Evolutionary conservation across 2,888 invertebrate genomes (phyloP).

Genomic region (Nemotelus pantherinus): DNA sequence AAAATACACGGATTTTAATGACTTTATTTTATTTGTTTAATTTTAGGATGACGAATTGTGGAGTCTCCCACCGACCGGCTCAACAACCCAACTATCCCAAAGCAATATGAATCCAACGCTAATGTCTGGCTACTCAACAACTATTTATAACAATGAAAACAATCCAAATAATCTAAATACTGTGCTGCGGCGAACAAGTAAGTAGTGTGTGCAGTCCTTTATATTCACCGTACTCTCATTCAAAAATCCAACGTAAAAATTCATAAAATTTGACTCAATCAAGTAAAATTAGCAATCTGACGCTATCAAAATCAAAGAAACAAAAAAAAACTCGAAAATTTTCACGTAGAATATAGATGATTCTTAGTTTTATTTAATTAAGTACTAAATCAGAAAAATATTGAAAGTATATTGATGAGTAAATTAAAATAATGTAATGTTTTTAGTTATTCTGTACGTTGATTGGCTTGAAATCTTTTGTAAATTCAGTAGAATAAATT

Average conservation of each 20-base stretch:
- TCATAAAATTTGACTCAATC: no score
- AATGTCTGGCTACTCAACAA: constrained; percentile 63
- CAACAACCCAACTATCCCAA: constrained; percentile 51
- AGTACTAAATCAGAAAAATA: no score
- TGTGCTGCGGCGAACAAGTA: constrained; percentile 64
- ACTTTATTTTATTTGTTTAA: not conserved
- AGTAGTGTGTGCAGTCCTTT: constrained; percentile 53
- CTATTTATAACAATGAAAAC: constrained; percentile 58
- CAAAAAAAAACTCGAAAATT: not conserved
- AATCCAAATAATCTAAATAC: constrained; percentile 55
- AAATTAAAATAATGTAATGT: no score
- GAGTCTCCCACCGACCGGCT: constrained; percentile 55
- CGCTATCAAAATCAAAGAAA: not conserved
- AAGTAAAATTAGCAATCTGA: no score
- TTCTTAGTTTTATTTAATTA: no score
- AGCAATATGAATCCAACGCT: constrained; percentile 59
- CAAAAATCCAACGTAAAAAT: not conserved
- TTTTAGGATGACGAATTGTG: constrained; percentile 58
- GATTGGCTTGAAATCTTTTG: not conserved
- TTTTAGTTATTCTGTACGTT: not conserved
- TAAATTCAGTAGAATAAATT: not conserved
- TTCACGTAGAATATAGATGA: not conserved
- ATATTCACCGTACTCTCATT: not conserved
- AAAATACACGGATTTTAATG: no score
- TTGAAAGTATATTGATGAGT: no score